Evolutionary conservation across 2,888 invertebrate species (phyloP).

Genomic region (Meghimatium bilineatum): DNA sequence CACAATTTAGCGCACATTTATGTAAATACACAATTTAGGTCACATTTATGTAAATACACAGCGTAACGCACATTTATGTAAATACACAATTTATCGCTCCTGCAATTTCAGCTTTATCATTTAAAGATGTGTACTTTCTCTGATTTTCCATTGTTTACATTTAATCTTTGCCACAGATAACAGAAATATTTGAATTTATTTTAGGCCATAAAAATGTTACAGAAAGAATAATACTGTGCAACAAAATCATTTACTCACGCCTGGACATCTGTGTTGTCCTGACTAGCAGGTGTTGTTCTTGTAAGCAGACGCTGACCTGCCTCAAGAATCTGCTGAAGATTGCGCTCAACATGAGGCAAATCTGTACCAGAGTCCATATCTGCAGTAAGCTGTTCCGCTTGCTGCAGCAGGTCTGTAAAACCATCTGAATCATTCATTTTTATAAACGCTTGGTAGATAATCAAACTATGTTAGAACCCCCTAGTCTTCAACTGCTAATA

Average conservation of each 20-base stretch:
- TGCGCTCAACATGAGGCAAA: constrained; percentile 86
- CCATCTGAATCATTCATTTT: constrained; percentile 63
- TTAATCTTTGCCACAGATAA: no score
- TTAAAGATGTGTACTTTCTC: no score
- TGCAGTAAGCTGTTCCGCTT: constrained; percentile 93
- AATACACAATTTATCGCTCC: no score
- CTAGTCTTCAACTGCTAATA: neutral
- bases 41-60: no score
- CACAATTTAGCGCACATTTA: no score
- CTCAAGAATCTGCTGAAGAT: constrained; percentile 92
- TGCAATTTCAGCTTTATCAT: no score
- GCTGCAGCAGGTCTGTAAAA: constrained; percentile 90
- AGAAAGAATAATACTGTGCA: neutral
- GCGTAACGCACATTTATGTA: no score
- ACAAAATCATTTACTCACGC: constrained; percentile 83
- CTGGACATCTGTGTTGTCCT: constrained; percentile 88
- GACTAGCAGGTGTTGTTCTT: constrained; percentile 85
- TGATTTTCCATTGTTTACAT: no score
- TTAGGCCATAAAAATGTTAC: no score
- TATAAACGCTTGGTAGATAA: neutral
- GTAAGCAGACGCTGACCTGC: constrained; percentile 86
- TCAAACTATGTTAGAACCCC: neutral
- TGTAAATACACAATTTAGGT: no score
- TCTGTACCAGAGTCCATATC: constrained; percentile 87
- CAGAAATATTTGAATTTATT: no score